Conservation (phyloP, 2,797 vertebrate species). For the Ateles fusciceps region DNA sequence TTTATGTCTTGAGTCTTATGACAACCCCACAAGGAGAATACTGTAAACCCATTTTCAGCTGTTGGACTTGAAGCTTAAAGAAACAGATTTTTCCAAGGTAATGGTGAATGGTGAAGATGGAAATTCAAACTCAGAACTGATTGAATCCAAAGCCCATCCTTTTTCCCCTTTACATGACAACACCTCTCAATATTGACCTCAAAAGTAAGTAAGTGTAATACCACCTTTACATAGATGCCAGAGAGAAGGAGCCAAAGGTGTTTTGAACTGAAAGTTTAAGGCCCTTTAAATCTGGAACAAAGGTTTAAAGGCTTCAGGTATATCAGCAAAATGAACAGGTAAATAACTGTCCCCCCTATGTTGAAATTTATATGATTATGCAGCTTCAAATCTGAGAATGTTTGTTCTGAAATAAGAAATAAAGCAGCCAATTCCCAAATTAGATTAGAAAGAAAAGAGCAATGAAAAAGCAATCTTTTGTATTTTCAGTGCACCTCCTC, state of each 20-base stretch:
- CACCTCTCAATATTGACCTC: not conserved
- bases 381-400: not conserved
- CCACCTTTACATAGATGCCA: not conserved
- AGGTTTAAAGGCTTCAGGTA: not conserved
- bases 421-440: constrained; percentile 1
- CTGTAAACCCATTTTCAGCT: not conserved
- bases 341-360: not conserved
- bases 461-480: not conserved
- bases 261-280: not conserved
- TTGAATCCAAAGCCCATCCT: not conserved
- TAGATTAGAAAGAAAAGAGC: constrained; percentile 16
- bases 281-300: not conserved
- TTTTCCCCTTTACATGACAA: not conserved
- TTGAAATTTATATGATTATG: not conserved
- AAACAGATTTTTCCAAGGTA: not conserved
- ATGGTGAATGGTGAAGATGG: not conserved
- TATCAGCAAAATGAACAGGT: not conserved
- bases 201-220: not conserved
- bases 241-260: not conserved
- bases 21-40: not conserved
- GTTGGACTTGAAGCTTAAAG: not conserved
- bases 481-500: not conserved
- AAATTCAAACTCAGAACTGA: not conserved
- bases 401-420: not conserved
- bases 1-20: not conserved